Percentiles rank a stretch among this genome's conserved stretches.
Conservation (phyloP, 1,140 invertebrate genomes). For the Hestina assimilis region DNA sequence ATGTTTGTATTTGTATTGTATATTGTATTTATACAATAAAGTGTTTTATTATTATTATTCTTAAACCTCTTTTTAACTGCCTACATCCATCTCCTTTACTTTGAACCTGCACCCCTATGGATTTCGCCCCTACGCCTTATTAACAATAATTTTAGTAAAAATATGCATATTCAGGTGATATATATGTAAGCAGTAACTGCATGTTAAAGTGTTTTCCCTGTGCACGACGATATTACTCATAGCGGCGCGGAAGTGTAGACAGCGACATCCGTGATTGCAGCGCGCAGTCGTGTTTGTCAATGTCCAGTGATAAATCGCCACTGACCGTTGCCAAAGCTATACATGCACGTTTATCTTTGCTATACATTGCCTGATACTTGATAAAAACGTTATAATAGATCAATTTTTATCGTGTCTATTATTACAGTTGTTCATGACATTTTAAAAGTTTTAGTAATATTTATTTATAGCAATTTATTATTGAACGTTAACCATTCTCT, state of each 20-base stretch:
- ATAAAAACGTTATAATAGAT: too few relatives aligned
- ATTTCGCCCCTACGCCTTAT: too few relatives aligned
- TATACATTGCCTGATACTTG: constrained; percentile 9
- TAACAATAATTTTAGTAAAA: too few relatives aligned
- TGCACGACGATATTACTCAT: constrained; percentile 49
- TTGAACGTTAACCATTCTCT: too few relatives aligned
- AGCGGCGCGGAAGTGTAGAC: constrained; percentile 57
- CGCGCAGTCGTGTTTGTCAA: constrained; percentile 60
- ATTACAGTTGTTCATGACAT: too few relatives aligned
- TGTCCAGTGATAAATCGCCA: constrained; percentile 53
- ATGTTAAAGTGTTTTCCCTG: constrained; percentile 9
- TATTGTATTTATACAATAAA: neutral
- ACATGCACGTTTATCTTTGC: constrained; percentile 37
- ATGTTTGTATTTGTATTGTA: neutral
- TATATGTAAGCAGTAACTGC: neutral
- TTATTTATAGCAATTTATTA: too few relatives aligned
- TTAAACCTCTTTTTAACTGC: too few relatives aligned
- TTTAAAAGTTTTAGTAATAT: too few relatives aligned
- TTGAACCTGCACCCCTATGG: too few relatives aligned
- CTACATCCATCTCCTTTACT: too few relatives aligned
- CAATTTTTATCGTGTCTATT: neutral
- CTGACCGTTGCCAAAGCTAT: constrained; percentile 52
- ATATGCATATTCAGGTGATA: neutral
- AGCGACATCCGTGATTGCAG: constrained; percentile 59
- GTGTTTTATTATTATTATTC: too few relatives aligned